phyloP scores from a whole-genome alignment of 2,888 invertebrate genomes.

The Eupithecia abbreviata region DNA sequence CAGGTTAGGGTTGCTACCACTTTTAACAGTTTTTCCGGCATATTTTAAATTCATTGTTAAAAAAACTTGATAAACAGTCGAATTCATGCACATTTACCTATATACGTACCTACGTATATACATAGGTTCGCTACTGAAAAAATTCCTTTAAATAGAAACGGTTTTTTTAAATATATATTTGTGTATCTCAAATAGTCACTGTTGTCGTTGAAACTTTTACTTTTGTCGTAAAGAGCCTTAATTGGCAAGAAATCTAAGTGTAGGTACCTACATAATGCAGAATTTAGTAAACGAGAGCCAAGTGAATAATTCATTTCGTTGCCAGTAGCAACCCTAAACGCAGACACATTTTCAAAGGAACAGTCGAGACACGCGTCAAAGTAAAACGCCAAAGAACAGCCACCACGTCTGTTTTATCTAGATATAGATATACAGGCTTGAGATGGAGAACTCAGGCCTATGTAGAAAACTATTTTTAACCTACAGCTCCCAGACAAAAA shows the following conservation, averaged over 20 bases:
- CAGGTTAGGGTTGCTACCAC: constrained; percentile 25
- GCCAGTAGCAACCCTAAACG: constrained; percentile 40
- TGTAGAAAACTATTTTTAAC: constrained; percentile 18
- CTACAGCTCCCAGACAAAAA: background rate
- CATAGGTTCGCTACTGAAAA: too few relatives aligned
- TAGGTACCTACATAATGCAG: too few relatives aligned
- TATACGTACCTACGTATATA: too few relatives aligned
- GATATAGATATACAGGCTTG: constrained; percentile 10
- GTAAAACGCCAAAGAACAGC: constrained; percentile 50
- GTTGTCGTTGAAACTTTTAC: too few relatives aligned
- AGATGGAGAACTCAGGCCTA: background rate
- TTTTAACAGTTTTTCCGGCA: background rate
- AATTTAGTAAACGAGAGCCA: background rate
- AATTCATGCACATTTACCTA: too few relatives aligned
- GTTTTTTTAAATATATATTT: too few relatives aligned
- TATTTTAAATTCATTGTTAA: background rate
- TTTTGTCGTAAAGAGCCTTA: too few relatives aligned
- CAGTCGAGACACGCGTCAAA: constrained; percentile 46
- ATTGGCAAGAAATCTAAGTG: too few relatives aligned
- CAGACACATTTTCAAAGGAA: constrained; percentile 41
- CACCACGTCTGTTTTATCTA: constrained; percentile 23
- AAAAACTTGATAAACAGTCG: background rate
- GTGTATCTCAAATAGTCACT: too few relatives aligned
- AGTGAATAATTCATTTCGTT: background rate
- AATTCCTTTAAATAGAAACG: too few relatives aligned